Evolutionary conservation across 2,113 vertebrate genomes (phyloP), one percentile per base, ranked within the genome.

Genomic region (Columba livia): DNA sequence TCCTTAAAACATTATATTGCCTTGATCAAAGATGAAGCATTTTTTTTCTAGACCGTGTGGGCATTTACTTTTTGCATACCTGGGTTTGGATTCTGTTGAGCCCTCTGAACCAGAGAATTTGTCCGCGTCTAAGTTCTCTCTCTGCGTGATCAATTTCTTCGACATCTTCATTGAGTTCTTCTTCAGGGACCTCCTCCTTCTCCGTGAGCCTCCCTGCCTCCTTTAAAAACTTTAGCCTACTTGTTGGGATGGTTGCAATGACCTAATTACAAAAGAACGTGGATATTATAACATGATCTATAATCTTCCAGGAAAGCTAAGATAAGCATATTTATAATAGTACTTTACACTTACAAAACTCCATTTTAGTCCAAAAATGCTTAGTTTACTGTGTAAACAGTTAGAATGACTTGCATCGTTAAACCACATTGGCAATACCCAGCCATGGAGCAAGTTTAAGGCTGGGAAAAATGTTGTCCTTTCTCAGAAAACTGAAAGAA

Each of bases 71-170:
- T 50, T 32, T 80, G 58, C 97, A 96, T 98, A 99, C 99, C 99
- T 99, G 99, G 56, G 99, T 99, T 97, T 99, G 99, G 94, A 99
- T 99, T 95, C 99, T 98, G 94, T 99, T 99, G 75, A 99, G 99
- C 26, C 99, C 99, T 78, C 99, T 98, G 97, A 99, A 99, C 99
- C 99, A 99, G 73, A 99, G 99, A 95, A 99, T 99, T 97, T 99
- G 99, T 71, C 99, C 99, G 81, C 99, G 98, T 62, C 99, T 98
- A 91, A 99, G 98, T 94, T 99, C 99, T 84, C 99, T 98, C 96
- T 99, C 99, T 1, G 99, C 99, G 0, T 99, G 99, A 96, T 99
- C 99, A 16, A 99, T 99, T 97, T 99, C 99, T 92, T 99, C 99
- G 42, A 99, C 98, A 11, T 99, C 99, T 85, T 99, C 99, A 32